These are phyloP conservation scores for Steatornis caripensis DNA, from an alignment of 2,113 vertebrate genomes.

Conservation along the genomic window DNA sequence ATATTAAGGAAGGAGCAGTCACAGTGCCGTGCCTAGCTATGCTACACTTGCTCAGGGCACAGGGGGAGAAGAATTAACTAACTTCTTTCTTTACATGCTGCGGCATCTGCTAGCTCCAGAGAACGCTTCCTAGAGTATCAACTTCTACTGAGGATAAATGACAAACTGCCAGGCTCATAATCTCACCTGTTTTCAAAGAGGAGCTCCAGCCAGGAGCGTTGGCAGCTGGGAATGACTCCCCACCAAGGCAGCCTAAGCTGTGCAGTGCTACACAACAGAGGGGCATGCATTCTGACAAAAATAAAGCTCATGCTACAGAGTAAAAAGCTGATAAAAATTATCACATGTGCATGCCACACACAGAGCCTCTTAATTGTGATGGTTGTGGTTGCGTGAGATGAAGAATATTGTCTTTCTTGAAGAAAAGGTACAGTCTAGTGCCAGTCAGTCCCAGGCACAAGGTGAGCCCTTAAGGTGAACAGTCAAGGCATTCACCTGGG, in stretches of 20 bases:
- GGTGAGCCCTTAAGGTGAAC: background rate
- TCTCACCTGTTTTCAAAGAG: background rate
- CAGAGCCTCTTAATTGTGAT: too few relatives aligned
- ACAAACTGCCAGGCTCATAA: background rate
- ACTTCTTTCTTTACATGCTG: too few relatives aligned
- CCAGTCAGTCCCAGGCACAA: background rate
- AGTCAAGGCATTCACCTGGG: background rate
- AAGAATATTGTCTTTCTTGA: background rate
- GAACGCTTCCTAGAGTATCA: background rate
- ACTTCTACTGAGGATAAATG: background rate
- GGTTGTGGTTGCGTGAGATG: background rate
- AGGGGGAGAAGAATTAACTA: rapidly evolving
- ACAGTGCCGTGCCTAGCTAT: too few relatives aligned
- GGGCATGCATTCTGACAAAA: rapidly evolving
- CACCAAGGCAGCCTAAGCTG: background rate
- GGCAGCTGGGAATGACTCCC: background rate
- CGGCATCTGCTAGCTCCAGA: background rate
- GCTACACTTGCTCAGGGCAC: rapidly evolving
- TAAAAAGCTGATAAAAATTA: background rate
- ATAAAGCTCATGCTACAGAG: background rate
- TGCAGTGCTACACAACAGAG: background rate
- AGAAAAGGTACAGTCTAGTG: background rate
- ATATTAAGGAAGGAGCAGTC: too few relatives aligned
- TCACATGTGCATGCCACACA: rapidly evolving
- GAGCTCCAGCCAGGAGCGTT: rapidly evolving